These are phyloP conservation scores for Oryzias javanicus DNA, from an alignment of 2,113 vertebrate genomes.

Conservation along the genomic window DNA sequence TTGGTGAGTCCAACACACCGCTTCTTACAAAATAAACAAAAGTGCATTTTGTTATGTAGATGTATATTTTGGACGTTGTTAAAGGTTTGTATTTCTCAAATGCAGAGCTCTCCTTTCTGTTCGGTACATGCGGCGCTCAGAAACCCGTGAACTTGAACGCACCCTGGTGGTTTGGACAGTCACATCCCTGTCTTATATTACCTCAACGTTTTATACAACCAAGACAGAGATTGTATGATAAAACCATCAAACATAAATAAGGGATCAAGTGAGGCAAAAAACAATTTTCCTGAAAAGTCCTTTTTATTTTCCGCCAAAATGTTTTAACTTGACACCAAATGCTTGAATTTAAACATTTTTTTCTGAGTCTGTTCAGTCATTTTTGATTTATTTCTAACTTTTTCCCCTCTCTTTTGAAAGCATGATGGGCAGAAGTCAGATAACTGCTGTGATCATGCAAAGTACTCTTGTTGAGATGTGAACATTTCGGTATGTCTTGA, in stretches of 20 bases:
- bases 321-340: background rate
- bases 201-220: slow-evolving; percentile 68
- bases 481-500: slow-evolving; percentile 39
- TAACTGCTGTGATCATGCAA: slow-evolving; percentile 20
- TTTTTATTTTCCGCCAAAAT: slow-evolving; percentile 16
- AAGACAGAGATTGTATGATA: slow-evolving; percentile 55
- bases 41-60: slow-evolving; percentile 9
- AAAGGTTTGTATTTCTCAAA: slow-evolving; percentile 8
- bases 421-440: slow-evolving; percentile 9
- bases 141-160: slow-evolving; percentile 34
- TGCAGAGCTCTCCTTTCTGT: slow-evolving; percentile 4
- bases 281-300: background rate
- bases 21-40: background rate
- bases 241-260: slow-evolving; percentile 44
- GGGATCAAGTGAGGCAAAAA: slow-evolving; percentile 63
- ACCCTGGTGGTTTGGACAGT: slow-evolving; percentile 42
- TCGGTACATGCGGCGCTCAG: background rate
- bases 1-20: slow-evolving; percentile 24
- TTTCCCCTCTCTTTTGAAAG: slow-evolving; percentile 17
- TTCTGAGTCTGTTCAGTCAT: slow-evolving; percentile 13
- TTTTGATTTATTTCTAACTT: slow-evolving; percentile 4
- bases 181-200: slow-evolving; percentile 54
- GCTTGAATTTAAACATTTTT: background rate
- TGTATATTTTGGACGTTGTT: background rate
- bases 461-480: slow-evolving; percentile 25